phyloP scores from a whole-genome alignment of 2,888 invertebrate genomes.

The Camptogramma bilineatum region DNA sequence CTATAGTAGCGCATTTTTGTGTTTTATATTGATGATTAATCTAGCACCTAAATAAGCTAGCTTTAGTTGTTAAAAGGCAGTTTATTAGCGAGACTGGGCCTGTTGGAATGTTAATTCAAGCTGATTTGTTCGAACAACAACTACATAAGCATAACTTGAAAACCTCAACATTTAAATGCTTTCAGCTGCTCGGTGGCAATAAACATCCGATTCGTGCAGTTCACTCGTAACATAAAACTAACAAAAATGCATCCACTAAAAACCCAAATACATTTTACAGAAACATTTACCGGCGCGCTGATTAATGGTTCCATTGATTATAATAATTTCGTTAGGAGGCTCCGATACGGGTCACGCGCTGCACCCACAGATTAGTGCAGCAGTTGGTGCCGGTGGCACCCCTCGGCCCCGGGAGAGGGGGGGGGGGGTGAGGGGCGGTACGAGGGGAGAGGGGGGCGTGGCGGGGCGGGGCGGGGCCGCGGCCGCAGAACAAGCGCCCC shows the following conservation, averaged over 20 bases:
- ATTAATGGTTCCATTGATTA: constrained; percentile 30
- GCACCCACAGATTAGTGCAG: constrained; percentile 20
- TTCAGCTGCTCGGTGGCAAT: constrained; percentile 5
- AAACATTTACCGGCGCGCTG: constrained; percentile 27
- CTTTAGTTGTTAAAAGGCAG: neutral
- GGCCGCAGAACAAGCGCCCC: constrained; percentile 8
- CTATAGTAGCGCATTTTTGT: no score
- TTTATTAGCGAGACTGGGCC: neutral
- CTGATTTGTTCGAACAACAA: neutral
- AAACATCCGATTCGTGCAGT: constrained; percentile 20
- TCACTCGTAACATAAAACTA: constrained; percentile 19
- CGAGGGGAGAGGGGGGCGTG: constrained; percentile 36
- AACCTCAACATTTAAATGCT: neutral
- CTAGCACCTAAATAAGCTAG: no score
- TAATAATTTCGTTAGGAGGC: constrained; percentile 28
- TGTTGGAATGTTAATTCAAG: neutral
- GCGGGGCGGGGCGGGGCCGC: constrained; percentile 28
- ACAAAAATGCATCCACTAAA: constrained; percentile 17
- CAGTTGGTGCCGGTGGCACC: neutral
- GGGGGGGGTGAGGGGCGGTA: constrained; percentile 26
- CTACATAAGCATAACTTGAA: neutral
- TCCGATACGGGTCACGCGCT: constrained; percentile 33
- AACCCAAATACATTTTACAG: constrained; percentile 22
- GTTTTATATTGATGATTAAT: no score
- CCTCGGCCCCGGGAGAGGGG: constrained; percentile 15